Conservation (phyloP, 1,140 invertebrate species). For the Glossosoma conforme region DNA sequence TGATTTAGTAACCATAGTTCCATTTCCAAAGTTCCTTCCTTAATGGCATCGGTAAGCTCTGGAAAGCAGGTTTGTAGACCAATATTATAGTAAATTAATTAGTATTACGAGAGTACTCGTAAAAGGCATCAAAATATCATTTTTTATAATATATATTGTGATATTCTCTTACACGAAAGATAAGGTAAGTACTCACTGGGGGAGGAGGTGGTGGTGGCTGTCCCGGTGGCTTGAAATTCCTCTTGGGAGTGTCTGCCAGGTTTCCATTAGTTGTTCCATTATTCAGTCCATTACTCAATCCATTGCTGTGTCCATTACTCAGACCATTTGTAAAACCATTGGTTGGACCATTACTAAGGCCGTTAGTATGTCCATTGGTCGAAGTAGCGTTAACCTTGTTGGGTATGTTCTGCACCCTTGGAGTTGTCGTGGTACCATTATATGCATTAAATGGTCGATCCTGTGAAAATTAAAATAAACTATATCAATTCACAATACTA, state of each 20-base stretch:
- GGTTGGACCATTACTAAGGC: not conserved
- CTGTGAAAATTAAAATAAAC: no score
- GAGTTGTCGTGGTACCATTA: constrained; percentile 18
- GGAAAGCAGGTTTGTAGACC: no score
- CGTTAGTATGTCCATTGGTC: not conserved
- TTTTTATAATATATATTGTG: no score
- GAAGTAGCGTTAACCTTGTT: constrained; percentile 12
- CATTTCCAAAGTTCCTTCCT: no score
- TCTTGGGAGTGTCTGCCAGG: constrained; percentile 29
- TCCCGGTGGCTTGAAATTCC: constrained; percentile 21
- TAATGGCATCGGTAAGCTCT: no score
- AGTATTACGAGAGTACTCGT: no score
- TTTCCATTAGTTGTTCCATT: constrained; percentile 29
- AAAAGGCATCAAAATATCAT: no score
- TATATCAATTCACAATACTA: no score
- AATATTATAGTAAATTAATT: no score
- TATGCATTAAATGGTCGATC: constrained; percentile 26
- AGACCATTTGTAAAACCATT: not conserved
- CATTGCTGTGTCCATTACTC: constrained; percentile 2
- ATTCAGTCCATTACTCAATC: constrained; percentile 1
- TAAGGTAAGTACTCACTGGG: constrained; percentile 37
- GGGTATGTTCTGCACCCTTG: not conserved
- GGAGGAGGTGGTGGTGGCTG: constrained; percentile 48
- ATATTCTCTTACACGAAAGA: no score
- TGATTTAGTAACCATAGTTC: no score